Evolutionary conservation across 2,888 invertebrate species (phyloP).

Genomic region (Mimas tiliae): DNA sequence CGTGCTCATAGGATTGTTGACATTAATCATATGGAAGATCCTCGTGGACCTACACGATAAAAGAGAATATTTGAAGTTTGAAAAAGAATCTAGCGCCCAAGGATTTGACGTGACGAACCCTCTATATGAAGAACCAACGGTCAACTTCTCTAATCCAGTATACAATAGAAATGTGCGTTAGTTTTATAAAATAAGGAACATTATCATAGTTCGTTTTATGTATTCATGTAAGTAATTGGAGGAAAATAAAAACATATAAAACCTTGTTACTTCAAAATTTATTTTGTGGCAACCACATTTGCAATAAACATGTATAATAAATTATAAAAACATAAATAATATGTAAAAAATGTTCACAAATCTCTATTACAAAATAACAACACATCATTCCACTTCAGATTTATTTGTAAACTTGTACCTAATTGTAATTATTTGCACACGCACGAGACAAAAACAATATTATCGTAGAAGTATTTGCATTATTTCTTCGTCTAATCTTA

Average conservation of each 20-base stretch:
- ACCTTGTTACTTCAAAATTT: constrained; percentile 48
- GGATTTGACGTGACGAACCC: constrained; percentile 61
- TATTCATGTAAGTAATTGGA: background rate
- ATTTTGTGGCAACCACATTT: constrained; percentile 41
- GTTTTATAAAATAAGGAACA: background rate
- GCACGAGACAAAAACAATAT: background rate
- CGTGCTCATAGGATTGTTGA: constrained; percentile 65
- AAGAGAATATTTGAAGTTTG: constrained; percentile 64
- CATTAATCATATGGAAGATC: constrained; percentile 66
- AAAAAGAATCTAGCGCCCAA: constrained; percentile 47
- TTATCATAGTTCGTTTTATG: background rate
- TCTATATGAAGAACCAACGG: constrained; percentile 53
- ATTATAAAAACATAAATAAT: constrained; percentile 32
- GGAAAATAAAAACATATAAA: constrained; percentile 25
- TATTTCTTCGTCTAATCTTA: background rate
- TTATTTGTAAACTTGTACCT: constrained; percentile 1
- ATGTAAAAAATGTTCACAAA: constrained; percentile 33
- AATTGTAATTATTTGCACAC: background rate
- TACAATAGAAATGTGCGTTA: constrained; percentile 34
- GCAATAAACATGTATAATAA: constrained; percentile 34
- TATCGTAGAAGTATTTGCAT: constrained; percentile 19
- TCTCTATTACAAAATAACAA: constrained; percentile 38
- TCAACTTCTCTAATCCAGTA: constrained; percentile 57
- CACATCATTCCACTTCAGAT: constrained; percentile 31
- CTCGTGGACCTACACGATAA: constrained; percentile 62